phyloP scores from a whole-genome alignment of 2,888 invertebrate genomes.

The Lasius platythorax region DNA sequence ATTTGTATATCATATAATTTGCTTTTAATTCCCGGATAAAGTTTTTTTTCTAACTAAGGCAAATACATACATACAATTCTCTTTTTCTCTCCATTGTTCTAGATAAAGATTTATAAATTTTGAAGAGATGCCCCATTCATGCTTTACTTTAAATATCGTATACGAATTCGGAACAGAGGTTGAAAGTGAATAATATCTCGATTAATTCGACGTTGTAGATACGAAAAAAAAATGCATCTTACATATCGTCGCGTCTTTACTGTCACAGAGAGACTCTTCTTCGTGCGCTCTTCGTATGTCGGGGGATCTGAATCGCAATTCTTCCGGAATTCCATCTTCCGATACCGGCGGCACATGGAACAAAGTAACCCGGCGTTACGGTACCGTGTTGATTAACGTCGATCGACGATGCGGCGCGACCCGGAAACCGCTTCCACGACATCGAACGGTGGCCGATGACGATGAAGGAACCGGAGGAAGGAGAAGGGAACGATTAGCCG shows the following conservation, averaged over 20 bases:
- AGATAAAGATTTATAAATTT: neutral
- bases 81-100: neutral
- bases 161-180: neutral
- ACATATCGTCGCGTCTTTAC: neutral
- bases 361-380: conserved; percentile 5
- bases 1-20: neutral
- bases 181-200: neutral
- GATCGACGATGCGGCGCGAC: neutral
- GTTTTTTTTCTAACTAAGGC: neutral
- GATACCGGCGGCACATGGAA: neutral
- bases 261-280: neutral
- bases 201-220: neutral
- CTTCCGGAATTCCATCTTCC: neutral
- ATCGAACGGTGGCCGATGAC: neutral
- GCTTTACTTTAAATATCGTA: neutral
- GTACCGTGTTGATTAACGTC: conserved; percentile 29
- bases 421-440: neutral
- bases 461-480: neutral
- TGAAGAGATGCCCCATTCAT: neutral
- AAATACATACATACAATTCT: neutral
- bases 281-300: neutral
- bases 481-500: neutral
- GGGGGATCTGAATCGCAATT: neutral
- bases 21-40: conserved; percentile 11
- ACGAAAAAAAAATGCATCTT: neutral